Conservation (phyloP, 2,888 invertebrate species). For the Acrocyrtus sp. region DNA sequence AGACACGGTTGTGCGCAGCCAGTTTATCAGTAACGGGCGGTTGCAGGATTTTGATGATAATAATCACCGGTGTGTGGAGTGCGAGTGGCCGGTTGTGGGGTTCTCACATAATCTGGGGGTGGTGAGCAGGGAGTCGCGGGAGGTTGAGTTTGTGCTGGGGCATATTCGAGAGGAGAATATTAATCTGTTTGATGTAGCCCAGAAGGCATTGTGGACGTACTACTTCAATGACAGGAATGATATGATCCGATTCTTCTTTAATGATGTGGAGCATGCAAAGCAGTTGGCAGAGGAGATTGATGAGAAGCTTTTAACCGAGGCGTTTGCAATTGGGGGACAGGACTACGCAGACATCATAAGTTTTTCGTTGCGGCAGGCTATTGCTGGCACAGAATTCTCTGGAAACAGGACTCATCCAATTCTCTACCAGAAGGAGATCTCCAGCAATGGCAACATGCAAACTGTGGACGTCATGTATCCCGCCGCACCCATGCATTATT, state of each 20-base stretch:
- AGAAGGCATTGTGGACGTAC: conserved; percentile 55
- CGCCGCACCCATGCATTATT: conserved; percentile 47
- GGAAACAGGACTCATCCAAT: conserved; percentile 47
- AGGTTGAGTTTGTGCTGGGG: conserved; percentile 50
- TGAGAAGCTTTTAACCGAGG: conserved; percentile 45
- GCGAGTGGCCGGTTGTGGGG: conserved; percentile 54
- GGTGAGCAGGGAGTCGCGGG: conserved; percentile 4
- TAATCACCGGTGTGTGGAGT: conserved; percentile 51
- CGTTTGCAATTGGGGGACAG: conserved; percentile 50
- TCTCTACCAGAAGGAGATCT: conserved; percentile 57
- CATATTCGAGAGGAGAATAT: conserved; percentile 53
- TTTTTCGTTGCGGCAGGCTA: conserved; percentile 55
- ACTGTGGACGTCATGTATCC: conserved; percentile 61
- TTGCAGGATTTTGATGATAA: conserved; percentile 49
- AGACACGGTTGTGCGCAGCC: conserved; percentile 26
- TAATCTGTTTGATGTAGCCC: conserved; percentile 37
- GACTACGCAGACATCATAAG: conserved; percentile 56
- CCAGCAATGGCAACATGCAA: conserved; percentile 53
- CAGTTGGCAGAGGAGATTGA: conserved; percentile 38
- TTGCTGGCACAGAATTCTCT: conserved; percentile 51
- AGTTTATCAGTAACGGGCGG: conserved; percentile 37
- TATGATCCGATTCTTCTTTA: conserved; percentile 56
- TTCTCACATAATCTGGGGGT: conserved; percentile 54
- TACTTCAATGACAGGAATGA: conserved; percentile 21
- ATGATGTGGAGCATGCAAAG: conserved; percentile 29